Evolutionary conservation across 1,140 invertebrate species (phyloP), one percentile per base, ranked within the genome.

Genomic region (Lineus longissimus): DNA sequence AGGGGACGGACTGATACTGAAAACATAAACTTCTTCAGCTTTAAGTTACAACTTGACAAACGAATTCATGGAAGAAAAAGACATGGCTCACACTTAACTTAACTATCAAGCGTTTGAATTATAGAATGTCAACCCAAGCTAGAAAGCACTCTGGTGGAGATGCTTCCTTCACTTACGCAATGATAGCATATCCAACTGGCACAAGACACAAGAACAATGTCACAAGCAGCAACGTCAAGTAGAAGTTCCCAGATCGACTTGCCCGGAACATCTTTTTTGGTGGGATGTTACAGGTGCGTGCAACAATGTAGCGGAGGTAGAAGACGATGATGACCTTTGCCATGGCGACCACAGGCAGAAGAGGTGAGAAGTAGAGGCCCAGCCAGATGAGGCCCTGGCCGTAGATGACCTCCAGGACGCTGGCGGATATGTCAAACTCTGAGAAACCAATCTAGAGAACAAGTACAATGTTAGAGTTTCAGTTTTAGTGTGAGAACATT

Each of bases 341-440:
- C 11, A 86, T 76, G 1, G 88, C 85, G 0, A 88, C 77, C 0
- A 86, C 66, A 2, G 86, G 83, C 60, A 90, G 78, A 7, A 87
- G 71, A 7, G 90, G 90, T 41, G 86, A 86, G 77, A 88, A 89
- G 67, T 87, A 85, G 58, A 89, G 81, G 15, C 87, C 89, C 19
- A 89, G 80, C 88, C 88, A 90, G 55, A 90, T 84, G 55, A 90
- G 75, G 1, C 85, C 86, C 72, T 91, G 89, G 76, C 89, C 90
- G 79, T 90, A 90, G 47, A 90, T 86, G 19, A 90, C 76, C 57
- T 88, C 86, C 17, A 90, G 78, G 0, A 88, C 88, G 71, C 87
- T 86, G 63, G 84, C 84, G 27, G 88, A 85, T 17, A 90, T 87
- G 73, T 88, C 85, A 77, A 91, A 90, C 71, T 88, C 85, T 7